Percentiles rank a stretch among this genome's conserved stretches.
Conservation (phyloP, 2,113 vertebrate genomes). For the Tragelaphus strepsiceros region DNA sequence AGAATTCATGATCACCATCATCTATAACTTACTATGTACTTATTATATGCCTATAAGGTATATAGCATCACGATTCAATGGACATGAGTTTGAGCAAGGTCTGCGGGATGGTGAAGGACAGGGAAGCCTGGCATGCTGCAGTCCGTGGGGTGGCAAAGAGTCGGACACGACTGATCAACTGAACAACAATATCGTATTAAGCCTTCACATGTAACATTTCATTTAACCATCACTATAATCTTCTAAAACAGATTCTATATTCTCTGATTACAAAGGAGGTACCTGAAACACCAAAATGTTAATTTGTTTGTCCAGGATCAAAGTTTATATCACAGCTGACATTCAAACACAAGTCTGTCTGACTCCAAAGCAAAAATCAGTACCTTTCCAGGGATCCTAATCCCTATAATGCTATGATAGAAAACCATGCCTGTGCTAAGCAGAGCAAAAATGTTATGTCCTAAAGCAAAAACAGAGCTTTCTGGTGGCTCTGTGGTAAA, state of each 20-base stretch:
- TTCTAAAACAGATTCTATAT: not conserved
- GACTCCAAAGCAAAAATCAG: constrained; percentile 22
- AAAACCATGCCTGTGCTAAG: not conserved
- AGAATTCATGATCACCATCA: not conserved
- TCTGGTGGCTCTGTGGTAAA: not conserved
- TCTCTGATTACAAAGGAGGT: not conserved
- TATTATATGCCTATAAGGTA: not conserved
- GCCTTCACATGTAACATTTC: not conserved
- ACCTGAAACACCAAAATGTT: not conserved
- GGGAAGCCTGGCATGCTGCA: not conserved
- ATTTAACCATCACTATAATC: not conserved
- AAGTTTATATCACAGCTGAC: not conserved
- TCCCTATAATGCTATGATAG: not conserved
- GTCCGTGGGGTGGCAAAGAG: not conserved
- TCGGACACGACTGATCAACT: not conserved
- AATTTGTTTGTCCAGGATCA: not conserved
- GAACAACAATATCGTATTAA: not conserved
- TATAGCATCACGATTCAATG: not conserved
- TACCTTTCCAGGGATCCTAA: not conserved
- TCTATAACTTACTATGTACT: not conserved
- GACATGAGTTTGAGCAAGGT: not conserved
- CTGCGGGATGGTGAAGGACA: not conserved
- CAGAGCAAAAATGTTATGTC: not conserved
- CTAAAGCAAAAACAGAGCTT: not conserved
- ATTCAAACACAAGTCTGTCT: not conserved